phyloP scores from a whole-genome alignment of 2,113 vertebrate genomes.

The Rhinoptilus africanus region DNA sequence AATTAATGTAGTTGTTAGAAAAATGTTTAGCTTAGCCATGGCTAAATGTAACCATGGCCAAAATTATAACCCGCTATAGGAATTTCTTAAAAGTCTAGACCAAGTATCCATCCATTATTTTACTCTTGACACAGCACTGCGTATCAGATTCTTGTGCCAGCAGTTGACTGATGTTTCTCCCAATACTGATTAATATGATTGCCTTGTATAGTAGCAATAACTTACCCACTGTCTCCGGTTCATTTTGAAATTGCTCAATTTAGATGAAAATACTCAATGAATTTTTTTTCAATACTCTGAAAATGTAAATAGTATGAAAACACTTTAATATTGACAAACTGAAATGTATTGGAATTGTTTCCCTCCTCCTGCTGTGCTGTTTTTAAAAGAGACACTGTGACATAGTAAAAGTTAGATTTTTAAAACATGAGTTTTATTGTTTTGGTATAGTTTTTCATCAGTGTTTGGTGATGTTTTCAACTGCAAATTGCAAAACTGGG shows the following conservation, averaged over 20 bases:
- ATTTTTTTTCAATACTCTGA: not conserved
- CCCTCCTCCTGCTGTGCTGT: fast-evolving
- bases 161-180: not conserved
- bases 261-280: not conserved
- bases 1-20: not conserved
- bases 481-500: not conserved
- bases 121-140: not conserved
- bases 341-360: not conserved
- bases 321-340: not conserved
- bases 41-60: not conserved
- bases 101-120: not conserved
- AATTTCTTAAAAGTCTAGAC: not conserved
- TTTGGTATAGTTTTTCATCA: not conserved
- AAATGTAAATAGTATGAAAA: not conserved
- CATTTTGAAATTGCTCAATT: not conserved
- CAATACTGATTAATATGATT: not conserved
- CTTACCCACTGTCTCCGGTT: not conserved
- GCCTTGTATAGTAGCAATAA: not conserved
- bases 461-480: not conserved
- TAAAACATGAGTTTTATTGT: not conserved
- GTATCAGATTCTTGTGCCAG: not conserved
- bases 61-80: not conserved
- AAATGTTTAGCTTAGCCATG: not conserved
- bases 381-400: not conserved
- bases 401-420: not conserved